Percentiles rank a stretch among this genome's conserved stretches.
Evolutionary conservation across 2,113 vertebrate genomes (phyloP).

Genomic region (Carassius carassius): DNA sequence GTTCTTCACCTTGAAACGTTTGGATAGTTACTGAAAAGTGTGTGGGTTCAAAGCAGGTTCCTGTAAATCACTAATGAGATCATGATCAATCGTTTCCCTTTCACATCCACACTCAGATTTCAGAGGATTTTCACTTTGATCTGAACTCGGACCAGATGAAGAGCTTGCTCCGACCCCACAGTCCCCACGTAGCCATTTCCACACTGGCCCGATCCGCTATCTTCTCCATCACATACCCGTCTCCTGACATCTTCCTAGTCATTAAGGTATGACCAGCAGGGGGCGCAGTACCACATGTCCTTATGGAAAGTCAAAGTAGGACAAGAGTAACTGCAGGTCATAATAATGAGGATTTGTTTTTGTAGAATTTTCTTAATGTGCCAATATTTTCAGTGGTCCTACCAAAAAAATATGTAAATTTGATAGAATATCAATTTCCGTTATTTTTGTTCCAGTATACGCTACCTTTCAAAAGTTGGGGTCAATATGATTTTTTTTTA

Average conservation of each 20-base stretch:
- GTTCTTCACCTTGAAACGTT: background rate
- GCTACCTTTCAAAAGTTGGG: too few relatives aligned
- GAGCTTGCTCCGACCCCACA: slow-evolving; percentile 81
- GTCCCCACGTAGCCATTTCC: slow-evolving; percentile 82
- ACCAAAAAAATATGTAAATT: too few relatives aligned
- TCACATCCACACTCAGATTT: slow-evolving; percentile 77
- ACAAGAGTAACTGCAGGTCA: background rate
- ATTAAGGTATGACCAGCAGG: slow-evolving; percentile 81
- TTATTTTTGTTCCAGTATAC: too few relatives aligned
- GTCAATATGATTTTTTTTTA: too few relatives aligned
- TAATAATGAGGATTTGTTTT: too few relatives aligned
- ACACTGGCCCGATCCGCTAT: slow-evolving; percentile 88
- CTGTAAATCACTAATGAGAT: background rate
- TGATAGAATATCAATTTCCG: too few relatives aligned
- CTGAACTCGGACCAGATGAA: slow-evolving; percentile 89
- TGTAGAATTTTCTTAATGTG: too few relatives aligned
- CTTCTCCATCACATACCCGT: slow-evolving; percentile 91
- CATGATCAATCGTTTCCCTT: slow-evolving; percentile 8
- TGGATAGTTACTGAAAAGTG: background rate
- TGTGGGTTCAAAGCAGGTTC: background rate
- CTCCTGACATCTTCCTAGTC: slow-evolving; percentile 88
- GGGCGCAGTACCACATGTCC: background rate
- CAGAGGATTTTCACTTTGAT: slow-evolving; percentile 92
- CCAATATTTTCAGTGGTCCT: too few relatives aligned
- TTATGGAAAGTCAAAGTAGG: background rate